Conservation (phyloP, 2,113 vertebrate genomes). For the Protomyctophum bolini region DNA sequence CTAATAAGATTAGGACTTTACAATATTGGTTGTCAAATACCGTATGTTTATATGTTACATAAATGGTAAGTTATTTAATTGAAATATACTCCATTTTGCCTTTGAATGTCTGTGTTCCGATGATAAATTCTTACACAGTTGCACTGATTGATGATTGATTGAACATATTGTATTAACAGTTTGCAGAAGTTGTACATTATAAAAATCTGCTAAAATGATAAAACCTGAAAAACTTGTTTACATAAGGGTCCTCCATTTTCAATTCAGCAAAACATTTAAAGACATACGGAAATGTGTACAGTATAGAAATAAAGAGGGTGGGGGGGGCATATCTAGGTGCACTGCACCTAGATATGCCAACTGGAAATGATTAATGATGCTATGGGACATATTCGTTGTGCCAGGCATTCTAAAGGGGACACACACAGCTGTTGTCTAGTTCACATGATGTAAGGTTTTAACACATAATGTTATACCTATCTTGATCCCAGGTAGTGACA, state of each 20-base stretch:
- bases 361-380: constrained; percentile 54
- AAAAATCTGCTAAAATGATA: no score
- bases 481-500: no score
- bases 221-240: no score
- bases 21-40: neutral
- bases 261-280: no score
- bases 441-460: constrained; percentile 21
- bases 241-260: no score
- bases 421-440: constrained; percentile 36
- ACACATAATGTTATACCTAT: constrained; percentile 17
- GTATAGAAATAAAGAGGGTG: no score
- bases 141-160: constrained; percentile 1
- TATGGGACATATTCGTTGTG: constrained; percentile 31
- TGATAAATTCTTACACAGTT: constrained; percentile 31
- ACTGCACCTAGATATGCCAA: constrained; percentile 55
- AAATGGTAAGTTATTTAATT: constrained; percentile 6
- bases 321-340: neutral
- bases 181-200: no score
- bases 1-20: no score
- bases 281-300: no score
- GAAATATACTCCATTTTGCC: neutral
- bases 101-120: constrained; percentile 1
- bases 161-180: no score
- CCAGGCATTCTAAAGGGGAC: constrained; percentile 21
- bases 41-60: constrained; percentile 8